Base-by-base conservation (phyloP, 1,140 invertebrate genomes). In the Araneus ventricosus region DNA sequence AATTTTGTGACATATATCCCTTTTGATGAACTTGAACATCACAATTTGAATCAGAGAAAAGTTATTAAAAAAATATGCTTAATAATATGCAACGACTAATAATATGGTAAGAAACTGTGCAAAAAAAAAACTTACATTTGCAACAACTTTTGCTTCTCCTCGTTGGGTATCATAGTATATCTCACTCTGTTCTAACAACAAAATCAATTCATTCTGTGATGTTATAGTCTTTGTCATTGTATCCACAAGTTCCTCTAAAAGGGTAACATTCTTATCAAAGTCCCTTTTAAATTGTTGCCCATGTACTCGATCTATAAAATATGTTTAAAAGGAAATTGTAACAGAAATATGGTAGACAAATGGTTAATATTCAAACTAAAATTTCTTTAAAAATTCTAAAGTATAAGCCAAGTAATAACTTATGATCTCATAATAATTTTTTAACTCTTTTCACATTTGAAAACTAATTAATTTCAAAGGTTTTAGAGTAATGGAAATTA, bases 81-180 rank as follows among this genome's bases (percentile, higher is more conserved):
- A 45, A 8, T 45, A 45, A 45, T 45, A 45, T 45, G 10, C 41
- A 45, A 45, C 8, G 10, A 2, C 0, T 52, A 52, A 52, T 52
- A 52, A 52, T 52, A 52, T 52, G 45, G 45, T 52, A 52, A 52
- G 45, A 52, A 14, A 6, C n/a, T 63, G 67, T 63, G n/a, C 7
- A n/a, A 63, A 75, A 30, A 52, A 41, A 93, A 37, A 80, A 97
- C 97, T 97, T 96, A 98, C 98, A 96, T 98, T 98, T 67, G 97
- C 97, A 41, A 99, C 98, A 94, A 98, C 97, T 96, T 98, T 99
- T 4, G 98, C 98, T 96, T 99, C 98, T 41, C 97, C 97, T 87
- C 97, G 96, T 95, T 99, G 98, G 27, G 97, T 98, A 90, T 98
- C 97, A 95, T 99, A 98, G 95, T 98, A 99, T 88, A 97, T 97